Base-by-base conservation (phyloP, 1,140 invertebrate genomes). In the Brachionus calyciflorus region DNA sequence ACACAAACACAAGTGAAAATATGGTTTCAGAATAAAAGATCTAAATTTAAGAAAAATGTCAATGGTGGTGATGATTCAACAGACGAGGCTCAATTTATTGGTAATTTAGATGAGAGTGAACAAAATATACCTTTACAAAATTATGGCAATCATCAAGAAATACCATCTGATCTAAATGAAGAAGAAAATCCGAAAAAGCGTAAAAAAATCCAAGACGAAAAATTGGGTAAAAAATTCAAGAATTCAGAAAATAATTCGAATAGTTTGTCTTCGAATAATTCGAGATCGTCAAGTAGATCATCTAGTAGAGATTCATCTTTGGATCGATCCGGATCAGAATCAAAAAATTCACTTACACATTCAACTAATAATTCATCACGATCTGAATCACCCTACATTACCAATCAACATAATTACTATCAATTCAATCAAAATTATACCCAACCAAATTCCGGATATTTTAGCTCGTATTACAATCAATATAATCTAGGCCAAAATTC, bases 1-100 rank as follows among this genome's bases (percentile, higher is more conserved):
- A 95, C 94, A 81, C 94, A 97, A 87, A 97, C 94, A 79, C 94
- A 97, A 92, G 93, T 96, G 81, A 97, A 96, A 89, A 97, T 96
- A 82, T 96, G 93, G 94, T 96, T 96, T 88, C 94, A 97, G 87
- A 97, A 97, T 84, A 89, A 93, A 63, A 88, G 93, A 28, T 95
- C 93, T 81, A 97, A 96, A 84, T 94, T 93, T 88, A 96, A 96
- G 90, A 96, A 96, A 86, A 92, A 94, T 89, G 92, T 94, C 91
- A 95, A 73, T 7, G 69, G 51, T 30, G 46, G 37, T 33, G 69
- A 73, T 37, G 69, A 73, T 33, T 73, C 69, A 3, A 9, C n/a
- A 21, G 44, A 73, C 12, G 69, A 65, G 60, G 5, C 60, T 0
- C 44, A 37, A 9, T 65, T 65, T 17, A 17, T 41, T 0, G 60